phyloP scores from a whole-genome alignment of 2,113 vertebrate genomes.

The Puffinus mauretanicus region DNA sequence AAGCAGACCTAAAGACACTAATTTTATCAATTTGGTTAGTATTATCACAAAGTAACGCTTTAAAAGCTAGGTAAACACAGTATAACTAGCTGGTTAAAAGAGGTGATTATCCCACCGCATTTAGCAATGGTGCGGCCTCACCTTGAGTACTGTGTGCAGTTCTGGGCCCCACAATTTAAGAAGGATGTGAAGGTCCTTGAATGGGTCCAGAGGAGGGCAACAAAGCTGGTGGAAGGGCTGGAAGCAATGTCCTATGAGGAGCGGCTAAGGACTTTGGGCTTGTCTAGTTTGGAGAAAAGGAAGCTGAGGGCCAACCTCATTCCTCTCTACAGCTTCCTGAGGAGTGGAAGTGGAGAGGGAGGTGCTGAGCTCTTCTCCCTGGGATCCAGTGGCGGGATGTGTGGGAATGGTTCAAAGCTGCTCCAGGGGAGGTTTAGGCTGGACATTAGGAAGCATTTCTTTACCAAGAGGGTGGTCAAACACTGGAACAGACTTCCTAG shows the following conservation, averaged over 20 bases:
- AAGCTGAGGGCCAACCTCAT: fast-evolving
- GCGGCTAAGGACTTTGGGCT: neutral
- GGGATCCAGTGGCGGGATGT: fast-evolving
- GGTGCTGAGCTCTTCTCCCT: neutral
- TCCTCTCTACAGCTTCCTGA: neutral
- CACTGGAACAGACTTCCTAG: neutral
- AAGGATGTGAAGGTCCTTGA: neutral
- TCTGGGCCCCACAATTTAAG: neutral
- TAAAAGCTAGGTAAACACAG: neutral
- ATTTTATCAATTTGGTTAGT: neutral
- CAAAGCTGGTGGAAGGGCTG: neutral
- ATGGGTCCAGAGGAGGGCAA: fast-evolving
- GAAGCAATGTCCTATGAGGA: neutral
- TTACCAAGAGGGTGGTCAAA: neutral
- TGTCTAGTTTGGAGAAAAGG: fast-evolving
- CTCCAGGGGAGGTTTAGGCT: neutral
- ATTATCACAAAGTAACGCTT: neutral
- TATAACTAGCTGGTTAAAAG: neutral
- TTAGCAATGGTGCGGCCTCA: neutral
- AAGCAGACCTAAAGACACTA: neutral
- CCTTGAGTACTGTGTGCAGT: neutral
- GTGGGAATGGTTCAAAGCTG: neutral
- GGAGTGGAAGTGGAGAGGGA: neutral
- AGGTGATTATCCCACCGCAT: neutral
- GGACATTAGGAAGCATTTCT: neutral